A percentile compares a stretch with the other conserved stretches of the same genome.
These are phyloP conservation scores for Octopus sinensis DNA, from an alignment of 1,140 invertebrate species.

Conservation along the genomic window DNA sequence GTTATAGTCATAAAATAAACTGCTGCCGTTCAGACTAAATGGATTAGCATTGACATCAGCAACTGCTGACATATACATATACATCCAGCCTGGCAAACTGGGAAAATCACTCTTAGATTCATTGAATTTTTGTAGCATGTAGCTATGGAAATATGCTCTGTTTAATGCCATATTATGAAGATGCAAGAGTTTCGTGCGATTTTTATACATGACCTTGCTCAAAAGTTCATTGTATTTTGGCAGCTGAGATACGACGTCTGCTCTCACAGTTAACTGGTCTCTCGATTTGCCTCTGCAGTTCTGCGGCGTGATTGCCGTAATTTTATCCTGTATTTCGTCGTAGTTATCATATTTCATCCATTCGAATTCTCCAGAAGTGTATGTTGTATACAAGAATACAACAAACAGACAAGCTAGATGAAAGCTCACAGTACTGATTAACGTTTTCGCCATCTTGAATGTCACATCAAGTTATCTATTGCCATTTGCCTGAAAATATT, in stretches of 20 bases:
- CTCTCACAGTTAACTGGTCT: slow-evolving; percentile 71
- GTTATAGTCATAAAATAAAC: slow-evolving; percentile 89
- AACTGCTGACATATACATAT: slow-evolving; percentile 88
- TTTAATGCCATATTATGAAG: slow-evolving; percentile 91
- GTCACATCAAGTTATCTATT: no score
- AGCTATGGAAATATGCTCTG: slow-evolving; percentile 83
- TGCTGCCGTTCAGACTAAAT: slow-evolving; percentile 79
- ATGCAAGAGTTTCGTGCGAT: slow-evolving; percentile 87
- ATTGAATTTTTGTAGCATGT: slow-evolving; percentile 72
- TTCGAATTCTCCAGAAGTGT: slow-evolving; percentile 8
- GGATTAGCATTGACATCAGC: slow-evolving; percentile 90
- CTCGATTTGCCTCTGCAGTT: slow-evolving; percentile 84
- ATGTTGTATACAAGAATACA: neutral
- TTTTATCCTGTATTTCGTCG: slow-evolving; percentile 78
- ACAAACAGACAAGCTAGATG: neutral
- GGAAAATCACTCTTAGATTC: slow-evolving; percentile 63
- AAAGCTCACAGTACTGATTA: no score
- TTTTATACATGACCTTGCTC: slow-evolving; percentile 78
- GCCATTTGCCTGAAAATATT: no score
- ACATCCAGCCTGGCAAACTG: slow-evolving; percentile 92
- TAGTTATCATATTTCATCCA: slow-evolving; percentile 72
- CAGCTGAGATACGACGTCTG: slow-evolving; percentile 80
- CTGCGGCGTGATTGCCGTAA: slow-evolving; percentile 73
- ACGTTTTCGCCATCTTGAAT: no score
- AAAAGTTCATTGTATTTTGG: slow-evolving; percentile 92